These are phyloP conservation scores for Desoria tigrina DNA, from an alignment of 2,888 invertebrate species.

Conservation along the genomic window DNA sequence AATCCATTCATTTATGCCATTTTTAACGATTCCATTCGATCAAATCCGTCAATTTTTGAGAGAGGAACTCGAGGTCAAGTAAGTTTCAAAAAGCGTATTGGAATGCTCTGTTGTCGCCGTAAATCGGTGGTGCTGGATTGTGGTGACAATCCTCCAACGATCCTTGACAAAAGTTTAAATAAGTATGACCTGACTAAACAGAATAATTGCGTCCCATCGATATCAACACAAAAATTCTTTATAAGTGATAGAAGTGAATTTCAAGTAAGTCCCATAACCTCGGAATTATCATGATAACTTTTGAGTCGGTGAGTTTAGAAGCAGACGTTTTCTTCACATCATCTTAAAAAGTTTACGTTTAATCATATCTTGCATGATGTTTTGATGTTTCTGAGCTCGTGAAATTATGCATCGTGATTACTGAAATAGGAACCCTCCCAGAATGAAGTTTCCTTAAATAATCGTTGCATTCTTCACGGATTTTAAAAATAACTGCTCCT, in stretches of 20 bases:
- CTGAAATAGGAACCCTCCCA: too few relatives aligned
- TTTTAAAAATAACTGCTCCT: too few relatives aligned
- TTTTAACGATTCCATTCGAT: slow-evolving; percentile 58
- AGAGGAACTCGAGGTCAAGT: background rate
- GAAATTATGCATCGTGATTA: too few relatives aligned
- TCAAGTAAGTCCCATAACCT: too few relatives aligned
- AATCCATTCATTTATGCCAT: slow-evolving; percentile 67
- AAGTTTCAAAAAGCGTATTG: background rate
- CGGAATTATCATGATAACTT: too few relatives aligned
- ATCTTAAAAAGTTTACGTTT: too few relatives aligned
- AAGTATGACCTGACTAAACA: slow-evolving; percentile 15
- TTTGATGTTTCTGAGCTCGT: too few relatives aligned
- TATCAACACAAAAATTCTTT: slow-evolving; percentile 16
- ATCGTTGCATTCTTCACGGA: too few relatives aligned
- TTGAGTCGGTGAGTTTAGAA: too few relatives aligned
- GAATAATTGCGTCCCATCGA: background rate
- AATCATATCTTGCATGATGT: too few relatives aligned
- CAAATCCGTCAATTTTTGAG: background rate
- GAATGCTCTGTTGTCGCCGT: background rate
- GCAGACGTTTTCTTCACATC: too few relatives aligned
- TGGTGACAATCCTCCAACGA: background rate
- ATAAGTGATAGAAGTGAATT: slow-evolving; percentile 14
- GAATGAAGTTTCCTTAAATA: too few relatives aligned
- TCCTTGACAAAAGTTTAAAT: background rate
- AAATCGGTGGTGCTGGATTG: background rate